Percentiles rank a stretch among this genome's conserved stretches.
These are phyloP conservation scores for Andrena bucephala DNA, from an alignment of 2,888 invertebrate genomes.

Conservation along the genomic window DNA sequence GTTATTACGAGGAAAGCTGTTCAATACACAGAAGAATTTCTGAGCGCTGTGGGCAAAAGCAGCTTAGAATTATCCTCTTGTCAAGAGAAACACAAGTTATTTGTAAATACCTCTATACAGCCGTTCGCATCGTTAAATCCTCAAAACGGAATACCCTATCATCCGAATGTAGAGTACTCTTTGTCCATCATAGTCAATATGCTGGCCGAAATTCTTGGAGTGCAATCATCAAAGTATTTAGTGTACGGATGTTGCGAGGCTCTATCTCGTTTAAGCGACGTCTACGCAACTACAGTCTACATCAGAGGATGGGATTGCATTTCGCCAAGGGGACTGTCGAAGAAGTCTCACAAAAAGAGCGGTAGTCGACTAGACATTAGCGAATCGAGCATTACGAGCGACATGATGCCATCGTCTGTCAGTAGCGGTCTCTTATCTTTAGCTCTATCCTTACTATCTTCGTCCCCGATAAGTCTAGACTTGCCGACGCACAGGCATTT, in stretches of 20 bases:
- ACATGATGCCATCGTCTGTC: constrained; percentile 61
- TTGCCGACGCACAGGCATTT: constrained; percentile 85
- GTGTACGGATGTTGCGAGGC: constrained; percentile 90
- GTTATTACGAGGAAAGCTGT: constrained; percentile 86
- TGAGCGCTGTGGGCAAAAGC: constrained; percentile 73
- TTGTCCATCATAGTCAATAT: constrained; percentile 87
- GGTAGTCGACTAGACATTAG: constrained; percentile 66
- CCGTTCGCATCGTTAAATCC: constrained; percentile 84
- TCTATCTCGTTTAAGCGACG: constrained; percentile 88
- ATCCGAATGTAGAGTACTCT: constrained; percentile 85
- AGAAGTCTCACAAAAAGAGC: constrained; percentile 67
- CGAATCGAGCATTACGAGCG: constrained; percentile 56
- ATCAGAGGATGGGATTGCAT: constrained; percentile 89
- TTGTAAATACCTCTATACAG: constrained; percentile 86
- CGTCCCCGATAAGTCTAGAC: constrained; percentile 86
- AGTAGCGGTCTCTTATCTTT: constrained; percentile 80
- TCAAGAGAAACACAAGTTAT: constrained; percentile 82
- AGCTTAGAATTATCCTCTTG: constrained; percentile 63
- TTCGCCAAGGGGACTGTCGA: constrained; percentile 71
- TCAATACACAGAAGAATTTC: constrained; percentile 81
- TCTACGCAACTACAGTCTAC: constrained; percentile 90
- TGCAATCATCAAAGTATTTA: constrained; percentile 89
- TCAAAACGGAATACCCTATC: constrained; percentile 69
- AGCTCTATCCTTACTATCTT: constrained; percentile 84
- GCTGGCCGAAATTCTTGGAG: constrained; percentile 86